Percentiles rank a stretch among this genome's conserved stretches.
These are phyloP conservation scores for Lagopus muta DNA, from an alignment of 2,113 vertebrate species.

Conservation along the genomic window DNA sequence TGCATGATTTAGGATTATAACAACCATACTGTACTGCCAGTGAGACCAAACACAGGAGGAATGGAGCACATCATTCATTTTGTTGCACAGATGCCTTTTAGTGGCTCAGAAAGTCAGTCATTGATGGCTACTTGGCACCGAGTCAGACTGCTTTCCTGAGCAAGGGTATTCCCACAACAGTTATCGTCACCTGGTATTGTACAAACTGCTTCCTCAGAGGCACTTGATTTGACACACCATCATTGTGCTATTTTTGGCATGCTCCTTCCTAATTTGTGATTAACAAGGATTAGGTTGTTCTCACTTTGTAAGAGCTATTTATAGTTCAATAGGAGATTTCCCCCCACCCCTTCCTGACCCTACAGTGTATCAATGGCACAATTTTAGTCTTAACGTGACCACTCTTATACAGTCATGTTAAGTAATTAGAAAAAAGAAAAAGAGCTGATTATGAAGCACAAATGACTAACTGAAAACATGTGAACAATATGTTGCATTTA, in stretches of 20 bases:
- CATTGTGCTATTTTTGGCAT: constrained; percentile 5
- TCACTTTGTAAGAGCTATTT: constrained; percentile 63
- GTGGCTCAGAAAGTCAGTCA: neutral
- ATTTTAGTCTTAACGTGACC: constrained; percentile 46
- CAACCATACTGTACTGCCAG: neutral
- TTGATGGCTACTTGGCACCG: neutral
- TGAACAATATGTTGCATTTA: constrained; percentile 3
- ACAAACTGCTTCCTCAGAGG: constrained; percentile 37
- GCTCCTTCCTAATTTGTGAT: constrained; percentile 16
- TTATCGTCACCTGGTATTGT: constrained; percentile 31
- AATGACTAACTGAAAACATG: constrained; percentile 4
- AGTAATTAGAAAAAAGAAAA: constrained; percentile 21
- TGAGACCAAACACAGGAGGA: neutral
- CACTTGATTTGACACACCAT: constrained; percentile 27
- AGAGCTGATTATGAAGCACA: constrained; percentile 22
- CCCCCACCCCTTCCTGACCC: neutral
- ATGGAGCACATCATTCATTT: constrained; percentile 14
- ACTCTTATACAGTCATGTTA: constrained; percentile 20
- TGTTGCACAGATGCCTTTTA: constrained; percentile 37
- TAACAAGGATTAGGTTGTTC: constrained; percentile 72
- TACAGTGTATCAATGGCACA: constrained; percentile 22
- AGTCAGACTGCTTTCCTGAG: neutral
- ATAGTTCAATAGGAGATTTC: constrained; percentile 29
- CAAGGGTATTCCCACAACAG: constrained; percentile 35
- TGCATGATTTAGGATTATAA: constrained; percentile 53